A percentile compares a stretch with the other conserved stretches of the same genome.
phyloP scores from a whole-genome alignment of 2,888 invertebrate species.

The Blastobasis lacticolella region DNA sequence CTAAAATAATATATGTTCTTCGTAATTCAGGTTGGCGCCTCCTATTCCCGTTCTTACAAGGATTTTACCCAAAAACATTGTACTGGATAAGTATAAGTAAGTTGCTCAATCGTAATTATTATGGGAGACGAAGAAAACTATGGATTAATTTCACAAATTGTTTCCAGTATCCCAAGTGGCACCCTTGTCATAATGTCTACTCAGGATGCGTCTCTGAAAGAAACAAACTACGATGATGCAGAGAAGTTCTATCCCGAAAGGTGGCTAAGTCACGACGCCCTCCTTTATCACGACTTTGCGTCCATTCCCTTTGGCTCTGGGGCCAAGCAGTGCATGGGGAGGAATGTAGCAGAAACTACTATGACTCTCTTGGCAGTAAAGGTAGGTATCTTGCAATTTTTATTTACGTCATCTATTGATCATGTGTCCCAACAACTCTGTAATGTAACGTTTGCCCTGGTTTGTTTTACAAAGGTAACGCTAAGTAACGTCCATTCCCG shows the following conservation, averaged over 20 bases:
- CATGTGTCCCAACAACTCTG: too few relatives aligned
- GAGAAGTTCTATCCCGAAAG: constrained; percentile 76
- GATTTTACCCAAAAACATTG: constrained; percentile 73
- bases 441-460: too few relatives aligned
- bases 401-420: background rate
- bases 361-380: constrained; percentile 72
- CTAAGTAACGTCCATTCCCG: too few relatives aligned
- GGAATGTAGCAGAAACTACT: constrained; percentile 75
- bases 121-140: background rate
- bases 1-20: background rate
- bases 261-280: constrained; percentile 65
- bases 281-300: constrained; percentile 68
- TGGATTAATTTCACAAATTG: too few relatives aligned
- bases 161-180: constrained; percentile 64
- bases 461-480: too few relatives aligned
- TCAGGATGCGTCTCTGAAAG: constrained; percentile 74
- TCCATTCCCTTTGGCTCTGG: constrained; percentile 79
- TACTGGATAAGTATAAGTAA: constrained; percentile 75
- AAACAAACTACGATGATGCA: constrained; percentile 79
- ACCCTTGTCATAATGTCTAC: constrained; percentile 79
- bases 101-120: constrained; percentile 13
- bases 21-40: constrained; percentile 69
- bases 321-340: constrained; percentile 75
- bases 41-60: constrained; percentile 78
- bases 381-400: constrained; percentile 38